phyloP scores from a whole-genome alignment of 2,888 invertebrate species.

The Gordius sp. region DNA sequence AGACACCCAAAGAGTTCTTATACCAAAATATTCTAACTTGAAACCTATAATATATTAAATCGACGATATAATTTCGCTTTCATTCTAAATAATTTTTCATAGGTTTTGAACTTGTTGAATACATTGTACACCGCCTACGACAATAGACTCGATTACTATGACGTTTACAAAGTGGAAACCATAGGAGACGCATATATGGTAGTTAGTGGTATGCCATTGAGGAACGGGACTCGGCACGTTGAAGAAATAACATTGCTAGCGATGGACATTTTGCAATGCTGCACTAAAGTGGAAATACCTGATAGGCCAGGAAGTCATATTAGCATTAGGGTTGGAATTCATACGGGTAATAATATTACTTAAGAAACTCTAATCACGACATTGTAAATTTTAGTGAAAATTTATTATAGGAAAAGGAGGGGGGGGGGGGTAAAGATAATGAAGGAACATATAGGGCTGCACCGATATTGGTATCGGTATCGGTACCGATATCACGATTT shows the following conservation, averaged over 20 bases:
- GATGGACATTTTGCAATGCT: not conserved
- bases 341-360: conserved; percentile 12
- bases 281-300: not conserved
- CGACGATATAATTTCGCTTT: too few relatives aligned
- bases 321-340: not conserved
- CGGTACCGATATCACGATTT: too few relatives aligned
- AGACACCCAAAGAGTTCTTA: too few relatives aligned
- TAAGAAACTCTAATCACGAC: too few relatives aligned
- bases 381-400: too few relatives aligned
- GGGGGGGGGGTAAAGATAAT: too few relatives aligned
- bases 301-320: not conserved
- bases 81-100: too few relatives aligned
- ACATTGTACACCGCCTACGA: not conserved
- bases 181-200: conserved; percentile 8
- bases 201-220: not conserved
- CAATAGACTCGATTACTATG: not conserved
- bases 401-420: too few relatives aligned
- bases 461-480: too few relatives aligned
- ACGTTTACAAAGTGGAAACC: conserved; percentile 7
- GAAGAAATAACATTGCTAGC: not conserved
- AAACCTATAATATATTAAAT: too few relatives aligned
- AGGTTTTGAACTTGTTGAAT: not conserved
- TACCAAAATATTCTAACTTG: too few relatives aligned
- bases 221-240: conserved; percentile 11
- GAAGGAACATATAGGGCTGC: too few relatives aligned